Conservation (phyloP, 2,888 invertebrate species). For the Parapristionchus giblindavisi region DNA sequence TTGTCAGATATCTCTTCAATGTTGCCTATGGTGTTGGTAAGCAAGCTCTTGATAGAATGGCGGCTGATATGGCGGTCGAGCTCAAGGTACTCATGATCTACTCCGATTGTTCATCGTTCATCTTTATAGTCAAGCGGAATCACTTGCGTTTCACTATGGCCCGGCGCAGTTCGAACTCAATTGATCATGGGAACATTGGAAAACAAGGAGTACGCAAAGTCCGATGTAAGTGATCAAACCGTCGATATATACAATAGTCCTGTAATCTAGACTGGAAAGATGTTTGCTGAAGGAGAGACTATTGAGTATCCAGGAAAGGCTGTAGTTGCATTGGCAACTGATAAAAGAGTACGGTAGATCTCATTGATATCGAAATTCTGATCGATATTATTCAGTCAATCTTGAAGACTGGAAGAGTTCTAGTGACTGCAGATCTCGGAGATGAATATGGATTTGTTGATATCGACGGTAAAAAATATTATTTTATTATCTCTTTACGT, state of each 20-base stretch:
- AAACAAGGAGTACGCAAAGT: neutral
- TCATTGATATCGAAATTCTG: neutral
- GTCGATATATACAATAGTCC: neutral
- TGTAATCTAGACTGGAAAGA: conserved; percentile 39
- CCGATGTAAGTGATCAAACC: neutral
- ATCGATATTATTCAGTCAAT: neutral
- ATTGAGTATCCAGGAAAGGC: conserved; percentile 64
- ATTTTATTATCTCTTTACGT: too few relatives aligned
- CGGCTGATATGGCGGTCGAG: conserved; percentile 72
- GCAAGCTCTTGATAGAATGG: conserved; percentile 72
- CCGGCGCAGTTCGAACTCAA: conserved; percentile 72
- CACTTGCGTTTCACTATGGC: conserved; percentile 71
- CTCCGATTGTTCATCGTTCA: too few relatives aligned
- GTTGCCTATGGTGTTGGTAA: conserved; percentile 73
- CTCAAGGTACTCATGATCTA: too few relatives aligned
- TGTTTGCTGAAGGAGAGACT: conserved; percentile 59
- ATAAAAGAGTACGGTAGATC: conserved; percentile 44
- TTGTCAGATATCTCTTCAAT: conserved; percentile 71
- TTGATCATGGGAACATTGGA: neutral
- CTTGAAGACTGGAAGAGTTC: conserved; percentile 68
- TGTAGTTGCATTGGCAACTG: conserved; percentile 65
- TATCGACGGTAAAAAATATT: conserved; percentile 67
- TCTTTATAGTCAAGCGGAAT: neutral
- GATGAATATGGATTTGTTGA: conserved; percentile 70
- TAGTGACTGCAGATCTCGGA: conserved; percentile 70